Base-by-base conservation (phyloP, 2,113 vertebrate genomes). In the Tachysurus vachellii region DNA sequence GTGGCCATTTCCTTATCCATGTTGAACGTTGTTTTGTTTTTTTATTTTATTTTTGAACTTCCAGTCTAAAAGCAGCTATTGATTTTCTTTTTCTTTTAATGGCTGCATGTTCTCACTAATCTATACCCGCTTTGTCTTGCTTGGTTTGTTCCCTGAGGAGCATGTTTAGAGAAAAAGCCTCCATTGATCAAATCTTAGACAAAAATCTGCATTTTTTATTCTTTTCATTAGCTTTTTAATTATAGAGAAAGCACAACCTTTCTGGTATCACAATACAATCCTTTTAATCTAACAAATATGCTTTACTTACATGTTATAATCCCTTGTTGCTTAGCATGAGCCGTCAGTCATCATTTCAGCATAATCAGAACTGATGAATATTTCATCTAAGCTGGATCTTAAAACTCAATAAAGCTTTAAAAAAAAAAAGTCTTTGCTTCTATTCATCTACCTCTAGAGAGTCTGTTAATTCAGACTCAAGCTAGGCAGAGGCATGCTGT, bases 311-410 rank as follows among this genome's bases (percentile, higher is more conserved):
- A 91, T 94, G 94, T 94, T 94, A 96, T 96, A 96, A 96, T 96
- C 96, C 95, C 95, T 95, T 95, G 86, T 96, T 96, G 96, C 95
- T 96, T 95, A 95, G 96, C 95, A 95, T 94, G 94, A 95, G 91
- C 94, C 94, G 96, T 96, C 96, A 96, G 94, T 95, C 95, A 95
- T 97, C 95, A 96, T 97, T 96, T 97, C 95, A 95, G 95, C 95
- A 95, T 96, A 97, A 97, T 96, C 96, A 96, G 96, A 95, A 95
- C 93, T 95, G 94, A 97, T 97, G 95, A 97, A 97, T 97, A 97
- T 97, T 97, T 97, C 96, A 97, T 97, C 95, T 95, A 95, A 92
- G 94, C 94, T 93, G 95, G 95, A 96, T 96, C 95, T 95, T 96
- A 95, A 96, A 96, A 95, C 95, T 93, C 93, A 95, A 96, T 97